Conservation (phyloP, 2,888 invertebrate genomes). For the Orthonevra nobilis region DNA sequence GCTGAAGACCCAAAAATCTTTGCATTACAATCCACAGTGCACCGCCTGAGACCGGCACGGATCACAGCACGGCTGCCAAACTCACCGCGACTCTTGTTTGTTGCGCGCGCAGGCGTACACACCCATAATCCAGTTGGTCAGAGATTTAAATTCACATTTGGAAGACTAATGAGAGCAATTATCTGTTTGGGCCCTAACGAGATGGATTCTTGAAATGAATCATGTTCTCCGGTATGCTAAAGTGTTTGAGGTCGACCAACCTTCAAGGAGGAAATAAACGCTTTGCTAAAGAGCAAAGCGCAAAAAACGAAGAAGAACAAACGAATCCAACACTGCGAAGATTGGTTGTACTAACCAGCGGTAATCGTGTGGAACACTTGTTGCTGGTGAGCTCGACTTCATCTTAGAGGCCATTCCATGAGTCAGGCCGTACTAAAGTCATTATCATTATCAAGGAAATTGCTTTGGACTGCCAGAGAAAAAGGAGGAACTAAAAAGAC, state of each 20-base stretch:
- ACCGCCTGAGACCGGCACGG: neutral
- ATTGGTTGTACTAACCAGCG: slow-evolving; percentile 63
- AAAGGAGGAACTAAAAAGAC: neutral
- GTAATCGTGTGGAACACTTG: slow-evolving; percentile 71
- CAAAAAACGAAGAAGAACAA: neutral
- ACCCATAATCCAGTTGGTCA: slow-evolving; percentile 53
- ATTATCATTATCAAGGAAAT: slow-evolving; percentile 69
- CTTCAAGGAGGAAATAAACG: neutral
- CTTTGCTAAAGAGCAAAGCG: neutral
- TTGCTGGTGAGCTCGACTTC: slow-evolving; percentile 61
- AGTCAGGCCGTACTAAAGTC: slow-evolving; percentile 60
- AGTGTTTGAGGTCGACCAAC: slow-evolving; percentile 45
- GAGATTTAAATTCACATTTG: slow-evolving; percentile 69
- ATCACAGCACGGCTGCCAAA: neutral
- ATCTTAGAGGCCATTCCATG: slow-evolving; percentile 61
- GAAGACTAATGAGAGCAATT: slow-evolving; percentile 79
- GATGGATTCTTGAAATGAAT: slow-evolving; percentile 67
- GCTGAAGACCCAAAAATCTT: slow-evolving; percentile 1
- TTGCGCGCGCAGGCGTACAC: neutral
- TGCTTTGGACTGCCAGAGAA: slow-evolving; percentile 34
- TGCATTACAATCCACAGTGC: neutral
- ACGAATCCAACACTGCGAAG: slow-evolving; percentile 25
- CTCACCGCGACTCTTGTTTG: slow-evolving; percentile 7
- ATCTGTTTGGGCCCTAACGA: slow-evolving; percentile 75
- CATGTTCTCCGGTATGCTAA: slow-evolving; percentile 28